These are phyloP conservation scores for Rhopalosiphum maidis DNA, from an alignment of 1,140 invertebrate species.

Conservation along the genomic window DNA sequence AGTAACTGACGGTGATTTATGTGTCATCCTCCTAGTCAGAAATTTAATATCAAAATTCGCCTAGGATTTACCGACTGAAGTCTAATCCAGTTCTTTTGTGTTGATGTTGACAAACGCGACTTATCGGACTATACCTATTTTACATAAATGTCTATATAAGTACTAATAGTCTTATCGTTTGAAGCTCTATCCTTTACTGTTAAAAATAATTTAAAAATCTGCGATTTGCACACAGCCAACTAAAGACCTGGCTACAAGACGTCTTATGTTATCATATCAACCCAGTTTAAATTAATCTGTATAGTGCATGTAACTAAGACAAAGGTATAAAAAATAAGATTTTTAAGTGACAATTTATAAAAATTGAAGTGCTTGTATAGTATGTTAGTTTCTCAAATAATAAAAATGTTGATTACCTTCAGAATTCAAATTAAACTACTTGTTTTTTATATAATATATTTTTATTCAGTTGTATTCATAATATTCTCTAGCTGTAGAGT, in stretches of 20 bases:
- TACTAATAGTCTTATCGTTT: neutral
- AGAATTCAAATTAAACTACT: neutral
- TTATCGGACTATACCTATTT: neutral
- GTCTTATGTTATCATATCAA: neutral
- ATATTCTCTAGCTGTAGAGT: neutral
- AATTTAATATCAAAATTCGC: neutral
- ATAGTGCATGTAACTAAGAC: too few species aligned
- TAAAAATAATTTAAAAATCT: neutral
- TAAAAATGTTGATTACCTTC: constrained; percentile 31
- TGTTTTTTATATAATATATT: neutral
- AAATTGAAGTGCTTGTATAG: neutral
- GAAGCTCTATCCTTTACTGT: neutral
- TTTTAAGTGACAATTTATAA: neutral
- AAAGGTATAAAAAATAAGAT: neutral
- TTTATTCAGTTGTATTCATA: neutral
- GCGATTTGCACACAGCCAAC: neutral
- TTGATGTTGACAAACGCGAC: neutral
- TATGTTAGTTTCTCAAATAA: neutral
- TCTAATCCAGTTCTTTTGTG: neutral
- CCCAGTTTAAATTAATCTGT: too few species aligned
- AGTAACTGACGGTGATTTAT: neutral
- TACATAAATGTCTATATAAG: neutral
- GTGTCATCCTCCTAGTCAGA: neutral
- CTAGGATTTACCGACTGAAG: neutral
- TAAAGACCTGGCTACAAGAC: neutral